Conservation (phyloP, 37 sponge, comb jelly and placozoan genomes). For the Cliona cf. orientalis region DNA sequence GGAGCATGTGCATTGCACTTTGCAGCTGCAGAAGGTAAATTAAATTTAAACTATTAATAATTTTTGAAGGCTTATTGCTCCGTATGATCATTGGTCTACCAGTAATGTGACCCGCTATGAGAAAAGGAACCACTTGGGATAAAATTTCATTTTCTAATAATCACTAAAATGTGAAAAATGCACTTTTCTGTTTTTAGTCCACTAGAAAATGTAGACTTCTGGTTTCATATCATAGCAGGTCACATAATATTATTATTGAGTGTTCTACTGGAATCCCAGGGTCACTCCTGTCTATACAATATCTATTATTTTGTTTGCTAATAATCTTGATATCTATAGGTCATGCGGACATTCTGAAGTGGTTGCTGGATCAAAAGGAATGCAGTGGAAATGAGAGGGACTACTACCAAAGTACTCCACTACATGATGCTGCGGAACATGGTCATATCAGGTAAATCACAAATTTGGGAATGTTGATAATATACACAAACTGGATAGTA, state of each 20-base stretch:
- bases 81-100: too few relatives aligned
- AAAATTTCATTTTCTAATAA: too few relatives aligned
- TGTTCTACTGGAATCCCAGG: too few relatives aligned
- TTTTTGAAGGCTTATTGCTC: not conserved
- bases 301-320: not conserved
- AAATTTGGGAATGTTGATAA: not conserved
- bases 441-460: conserved; percentile 71
- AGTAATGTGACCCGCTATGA: too few relatives aligned
- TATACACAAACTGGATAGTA: not conserved
- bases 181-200: too few relatives aligned
- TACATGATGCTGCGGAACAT: conserved; percentile 88
- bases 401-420: conserved; percentile 74
- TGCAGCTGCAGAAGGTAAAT: conserved; percentile 75
- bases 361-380: conserved; percentile 69
- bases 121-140: too few relatives aligned
- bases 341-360: conserved; percentile 56
- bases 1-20: conserved; percentile 77
- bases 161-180: too few relatives aligned
- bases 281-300: not conserved
- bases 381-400: conserved; percentile 83
- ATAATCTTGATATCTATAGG: conserved; percentile 36
- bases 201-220: too few relatives aligned
- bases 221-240: too few relatives aligned
- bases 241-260: not conserved
- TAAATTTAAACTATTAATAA: not conserved